A percentile compares a stretch with the other conserved stretches of the same genome.
Conservation (phyloP, 2,888 invertebrate genomes). For the Synergus itoensis region DNA sequence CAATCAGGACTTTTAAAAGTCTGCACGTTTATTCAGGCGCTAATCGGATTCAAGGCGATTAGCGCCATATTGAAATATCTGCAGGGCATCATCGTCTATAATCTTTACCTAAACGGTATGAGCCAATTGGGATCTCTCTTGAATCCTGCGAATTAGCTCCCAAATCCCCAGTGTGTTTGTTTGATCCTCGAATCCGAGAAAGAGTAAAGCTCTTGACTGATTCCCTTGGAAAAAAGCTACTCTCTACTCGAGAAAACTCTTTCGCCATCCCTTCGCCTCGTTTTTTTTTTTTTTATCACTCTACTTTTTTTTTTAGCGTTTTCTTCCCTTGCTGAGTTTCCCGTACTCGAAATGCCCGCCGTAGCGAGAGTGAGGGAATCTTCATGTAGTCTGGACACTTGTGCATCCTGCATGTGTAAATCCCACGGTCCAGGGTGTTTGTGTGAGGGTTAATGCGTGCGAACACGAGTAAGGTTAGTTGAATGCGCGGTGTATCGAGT, state of each 20-base stretch:
- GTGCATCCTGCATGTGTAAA: conserved; percentile 5
- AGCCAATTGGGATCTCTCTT: neutral
- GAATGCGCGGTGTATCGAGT: conserved; percentile 39
- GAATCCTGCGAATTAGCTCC: conserved; percentile 12
- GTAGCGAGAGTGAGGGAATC: conserved; percentile 4
- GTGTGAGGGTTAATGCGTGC: conserved; percentile 32
- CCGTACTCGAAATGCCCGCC: neutral
- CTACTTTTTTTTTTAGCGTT: conserved; percentile 13
- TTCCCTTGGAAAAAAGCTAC: conserved; percentile 1
- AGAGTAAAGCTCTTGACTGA: conserved; percentile 34
- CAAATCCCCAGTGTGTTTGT: conserved; percentile 11
- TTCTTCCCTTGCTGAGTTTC: neutral
- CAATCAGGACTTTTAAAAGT: too few species aligned
- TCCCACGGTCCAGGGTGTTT: conserved; percentile 23
- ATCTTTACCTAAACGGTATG: neutral
- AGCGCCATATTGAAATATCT: too few species aligned
- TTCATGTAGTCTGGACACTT: conserved; percentile 20
- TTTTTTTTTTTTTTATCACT: conserved; percentile 1
- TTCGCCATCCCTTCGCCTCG: neutral
- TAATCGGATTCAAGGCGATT: too few species aligned
- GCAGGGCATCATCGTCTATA: too few species aligned
- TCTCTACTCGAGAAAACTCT: neutral
- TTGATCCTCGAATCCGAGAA: conserved; percentile 16
- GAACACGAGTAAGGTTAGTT: conserved; percentile 31
- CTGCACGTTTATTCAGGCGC: too few species aligned